Base-by-base conservation (phyloP, 2,888 invertebrate species). In the Sisyra nigra region DNA sequence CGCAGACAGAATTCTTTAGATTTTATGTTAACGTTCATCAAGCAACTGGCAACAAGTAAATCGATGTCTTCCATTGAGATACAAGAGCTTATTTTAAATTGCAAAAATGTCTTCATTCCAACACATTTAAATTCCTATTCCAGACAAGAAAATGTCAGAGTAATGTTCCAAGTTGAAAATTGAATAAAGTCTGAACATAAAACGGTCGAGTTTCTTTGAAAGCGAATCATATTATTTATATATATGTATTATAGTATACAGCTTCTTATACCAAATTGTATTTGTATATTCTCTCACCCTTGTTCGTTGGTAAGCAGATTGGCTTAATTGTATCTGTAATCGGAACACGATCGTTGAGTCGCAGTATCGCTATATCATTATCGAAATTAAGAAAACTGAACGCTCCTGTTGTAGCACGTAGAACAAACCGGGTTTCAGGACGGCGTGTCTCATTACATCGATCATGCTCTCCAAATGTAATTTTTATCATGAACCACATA, bases 401-500 rank as follows among this genome's bases (percentile, higher is more conserved):
- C 53, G 83, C 80, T 50, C 85, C 83, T 7, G 79, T 72, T 43
- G 81, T 73, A 38, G 82, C 81, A 41, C 86, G 67, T 19, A 85
- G 60, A 35, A 86, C 85, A 58, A 83, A 85, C 50, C 86, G 71
- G 0, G 82, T 79, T 61, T 87, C 86, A 0, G 84, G 80, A 39
- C 76, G 69, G 37, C 62, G 63, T 34, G 76, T 77, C 41, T 80
- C 74, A 53, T 77, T 74, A 62, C 87, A 88, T 37, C 85, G 75
- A 62, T 89, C 80, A 59, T 87, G 86, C 59, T 88, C 88, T 1
- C 87, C 88, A 53, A 88, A 82, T 10, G 86, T 83, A 48, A 86
- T 83, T 62, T 83, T 85, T 59, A 88, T 84, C 84, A 88, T 82
- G 64, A 87, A 87, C 87, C 87, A 87, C 82, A 87, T 84, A 61